Percentiles rank a stretch among this genome's conserved stretches.
Conservation (phyloP, 2,797 vertebrate genomes). For the Avahi laniger region DNA sequence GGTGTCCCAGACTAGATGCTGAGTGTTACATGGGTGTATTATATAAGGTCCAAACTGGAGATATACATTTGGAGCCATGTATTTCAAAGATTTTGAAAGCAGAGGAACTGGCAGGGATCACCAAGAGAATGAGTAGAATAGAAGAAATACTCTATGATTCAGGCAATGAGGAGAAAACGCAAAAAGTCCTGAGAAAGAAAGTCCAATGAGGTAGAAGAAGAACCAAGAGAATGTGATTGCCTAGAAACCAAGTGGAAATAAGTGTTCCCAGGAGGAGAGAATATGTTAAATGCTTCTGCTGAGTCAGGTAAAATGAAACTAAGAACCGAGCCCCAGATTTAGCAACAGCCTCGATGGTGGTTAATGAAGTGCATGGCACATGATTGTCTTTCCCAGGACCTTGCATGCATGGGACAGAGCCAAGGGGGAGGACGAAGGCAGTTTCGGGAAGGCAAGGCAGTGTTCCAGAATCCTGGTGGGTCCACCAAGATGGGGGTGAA, state of each 20-base stretch:
- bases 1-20: background rate
- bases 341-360: background rate
- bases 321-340: background rate
- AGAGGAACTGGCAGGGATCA: background rate
- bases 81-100: background rate
- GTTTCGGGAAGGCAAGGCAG: background rate
- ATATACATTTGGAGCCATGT: background rate
- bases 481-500: background rate
- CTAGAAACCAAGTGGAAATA: background rate
- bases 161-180: background rate
- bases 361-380: accelerated
- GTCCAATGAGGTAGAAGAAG: background rate
- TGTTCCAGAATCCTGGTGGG: background rate
- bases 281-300: background rate
- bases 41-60: background rate
- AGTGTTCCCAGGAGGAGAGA: background rate
- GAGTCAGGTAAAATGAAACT: background rate
- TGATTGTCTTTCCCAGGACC: background rate
- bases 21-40: background rate
- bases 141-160: background rate
- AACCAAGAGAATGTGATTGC: background rate
- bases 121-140: background rate
- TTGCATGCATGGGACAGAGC: accelerated
- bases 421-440: accelerated
- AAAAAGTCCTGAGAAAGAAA: background rate